These are phyloP conservation scores for Philereme vetulata DNA, from an alignment of 2,888 invertebrate species.

Conservation along the genomic window DNA sequence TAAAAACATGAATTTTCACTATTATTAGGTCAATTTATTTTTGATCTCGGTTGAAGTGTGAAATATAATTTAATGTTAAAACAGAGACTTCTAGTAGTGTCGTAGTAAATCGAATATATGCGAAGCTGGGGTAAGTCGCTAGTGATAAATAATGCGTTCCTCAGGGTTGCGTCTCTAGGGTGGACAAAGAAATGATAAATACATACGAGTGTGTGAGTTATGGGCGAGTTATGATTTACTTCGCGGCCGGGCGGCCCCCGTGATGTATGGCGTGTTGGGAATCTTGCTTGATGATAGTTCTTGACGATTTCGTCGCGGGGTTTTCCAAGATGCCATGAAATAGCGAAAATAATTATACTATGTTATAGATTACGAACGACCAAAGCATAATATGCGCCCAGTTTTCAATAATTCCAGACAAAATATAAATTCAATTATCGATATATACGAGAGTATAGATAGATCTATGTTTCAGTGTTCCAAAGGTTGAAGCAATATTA, in stretches of 20 bases:
- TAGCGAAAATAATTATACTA: no score
- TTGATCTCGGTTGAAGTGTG: no score
- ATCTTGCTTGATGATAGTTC: conserved; percentile 14
- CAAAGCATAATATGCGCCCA: no score
- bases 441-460: no score
- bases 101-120: conserved; percentile 30
- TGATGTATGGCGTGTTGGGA: conserved; percentile 19
- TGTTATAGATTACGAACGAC: no score
- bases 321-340: background rate
- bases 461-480: no score
- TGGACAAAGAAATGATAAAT: conserved; percentile 78
- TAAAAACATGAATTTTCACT: no score
- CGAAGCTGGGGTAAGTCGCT: conserved; percentile 32
- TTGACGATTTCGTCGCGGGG: background rate
- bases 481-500: no score
- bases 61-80: no score
- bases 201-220: conserved; percentile 63
- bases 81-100: background rate
- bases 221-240: conserved; percentile 61
- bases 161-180: conserved; percentile 47
- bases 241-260: conserved; percentile 45
- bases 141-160: conserved; percentile 36
- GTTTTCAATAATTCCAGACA: no score
- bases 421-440: no score
- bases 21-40: no score